Conservation (phyloP, 2,888 invertebrate genomes). For the Cotesia congregata region DNA sequence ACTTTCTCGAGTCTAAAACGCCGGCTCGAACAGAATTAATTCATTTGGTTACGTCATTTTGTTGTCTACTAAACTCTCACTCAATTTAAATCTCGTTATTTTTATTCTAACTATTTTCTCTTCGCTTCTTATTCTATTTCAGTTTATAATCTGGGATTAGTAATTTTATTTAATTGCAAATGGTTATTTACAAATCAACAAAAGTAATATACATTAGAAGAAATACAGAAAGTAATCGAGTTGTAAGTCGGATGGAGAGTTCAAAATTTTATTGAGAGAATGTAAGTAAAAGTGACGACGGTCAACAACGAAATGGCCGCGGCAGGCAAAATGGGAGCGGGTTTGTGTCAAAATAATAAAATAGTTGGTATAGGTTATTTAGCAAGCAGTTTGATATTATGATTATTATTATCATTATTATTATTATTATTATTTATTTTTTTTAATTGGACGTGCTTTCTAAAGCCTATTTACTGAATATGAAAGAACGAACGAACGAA, state of each 20-base stretch:
- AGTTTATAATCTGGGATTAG: background rate
- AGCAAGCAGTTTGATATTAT: background rate
- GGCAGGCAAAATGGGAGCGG: too few species aligned
- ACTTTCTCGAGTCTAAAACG: slow-evolving; percentile 47
- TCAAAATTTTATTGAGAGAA: too few species aligned
- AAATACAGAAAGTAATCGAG: too few species aligned
- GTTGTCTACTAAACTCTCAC: background rate
- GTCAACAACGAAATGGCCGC: too few species aligned
- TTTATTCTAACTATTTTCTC: background rate
- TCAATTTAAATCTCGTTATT: background rate
- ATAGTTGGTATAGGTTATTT: slow-evolving; percentile 14
- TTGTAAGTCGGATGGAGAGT: too few species aligned
- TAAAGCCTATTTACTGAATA: slow-evolving; percentile 48
- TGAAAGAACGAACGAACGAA: too few species aligned
- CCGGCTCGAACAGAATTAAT: slow-evolving; percentile 58
- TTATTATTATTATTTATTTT: background rate
- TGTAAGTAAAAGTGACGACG: too few species aligned
- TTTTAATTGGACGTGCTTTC: slow-evolving; percentile 51
- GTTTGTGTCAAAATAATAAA: background rate
- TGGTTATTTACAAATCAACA: too few species aligned
- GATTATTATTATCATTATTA: too few species aligned
- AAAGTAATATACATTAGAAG: too few species aligned
- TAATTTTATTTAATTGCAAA: too few species aligned
- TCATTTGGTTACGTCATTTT: slow-evolving; percentile 58
- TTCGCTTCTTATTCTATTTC: background rate